phyloP scores from a whole-genome alignment of 2,797 vertebrate genomes.

The Danio kyathit region DNA sequence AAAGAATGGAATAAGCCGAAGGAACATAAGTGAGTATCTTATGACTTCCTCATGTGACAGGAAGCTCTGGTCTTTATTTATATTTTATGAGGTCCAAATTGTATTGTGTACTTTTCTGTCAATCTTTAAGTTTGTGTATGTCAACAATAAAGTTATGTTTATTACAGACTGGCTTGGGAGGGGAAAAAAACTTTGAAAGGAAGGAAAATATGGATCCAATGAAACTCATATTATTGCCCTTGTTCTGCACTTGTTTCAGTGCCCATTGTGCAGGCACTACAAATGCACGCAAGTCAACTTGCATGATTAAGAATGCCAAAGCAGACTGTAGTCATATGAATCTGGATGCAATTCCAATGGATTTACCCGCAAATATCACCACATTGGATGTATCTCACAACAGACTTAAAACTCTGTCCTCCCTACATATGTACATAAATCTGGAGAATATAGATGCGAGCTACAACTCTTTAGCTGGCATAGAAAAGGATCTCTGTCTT shows the following conservation, averaged over 20 bases:
- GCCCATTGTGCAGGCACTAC: neutral
- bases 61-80: no score
- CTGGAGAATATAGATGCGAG: conserved; percentile 81
- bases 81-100: no score
- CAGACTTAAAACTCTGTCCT: conserved; percentile 74
- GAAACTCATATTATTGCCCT: conserved; percentile 15
- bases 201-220: conserved; percentile 27
- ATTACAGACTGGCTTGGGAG: conserved; percentile 1
- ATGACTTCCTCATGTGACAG: no score
- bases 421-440: conserved; percentile 79
- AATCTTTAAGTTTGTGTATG: no score
- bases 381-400: conserved; percentile 92
- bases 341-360: conserved; percentile 80
- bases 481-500: conserved; percentile 82
- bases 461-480: conserved; percentile 84
- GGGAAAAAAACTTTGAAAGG: neutral
- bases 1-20: no score
- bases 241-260: conserved; percentile 27
- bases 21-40: no score
- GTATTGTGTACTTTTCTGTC: no score
- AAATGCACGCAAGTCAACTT: conserved; percentile 67
- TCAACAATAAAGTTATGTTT: no score
- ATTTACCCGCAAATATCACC: conserved; percentile 87
- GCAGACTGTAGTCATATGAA: conserved; percentile 93
- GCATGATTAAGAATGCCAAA: conserved; percentile 68